A percentile compares a stretch with the other conserved stretches of the same genome.
Evolutionary conservation across 2,888 invertebrate species (phyloP).

Genomic region (Caenorhabditis sp.): DNA sequence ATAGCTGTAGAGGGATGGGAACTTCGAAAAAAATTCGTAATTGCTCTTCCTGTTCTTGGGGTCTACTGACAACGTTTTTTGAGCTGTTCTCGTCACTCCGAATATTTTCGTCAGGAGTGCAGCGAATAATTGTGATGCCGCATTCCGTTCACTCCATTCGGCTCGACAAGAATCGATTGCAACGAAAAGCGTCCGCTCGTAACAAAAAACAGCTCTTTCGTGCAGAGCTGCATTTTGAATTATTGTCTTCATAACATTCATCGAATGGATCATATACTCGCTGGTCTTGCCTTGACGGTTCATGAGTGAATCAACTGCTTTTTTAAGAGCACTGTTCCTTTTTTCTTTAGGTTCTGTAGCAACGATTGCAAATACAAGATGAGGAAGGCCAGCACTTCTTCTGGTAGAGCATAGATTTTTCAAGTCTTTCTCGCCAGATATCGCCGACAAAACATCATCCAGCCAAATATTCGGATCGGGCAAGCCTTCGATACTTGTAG

Average conservation of each 20-base stretch:
- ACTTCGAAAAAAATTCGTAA: constrained; percentile 72
- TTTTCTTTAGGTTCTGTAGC: constrained; percentile 63
- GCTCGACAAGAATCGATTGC: constrained; percentile 61
- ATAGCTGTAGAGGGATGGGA: constrained; percentile 34
- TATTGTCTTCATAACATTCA: constrained; percentile 89
- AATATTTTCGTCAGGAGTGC: constrained; percentile 62
- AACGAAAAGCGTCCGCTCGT: constrained; percentile 38
- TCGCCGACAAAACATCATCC: constrained; percentile 79
- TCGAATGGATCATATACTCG: constrained; percentile 83
- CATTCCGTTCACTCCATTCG: constrained; percentile 72
- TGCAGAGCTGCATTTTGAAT: constrained; percentile 87
- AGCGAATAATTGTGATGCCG: constrained; percentile 68
- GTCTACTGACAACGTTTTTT: constrained; percentile 58
- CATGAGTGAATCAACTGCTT: constrained; percentile 50
- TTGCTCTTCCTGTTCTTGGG: constrained; percentile 66
- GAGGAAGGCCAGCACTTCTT: constrained; percentile 94
- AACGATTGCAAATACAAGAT: constrained; percentile 86
- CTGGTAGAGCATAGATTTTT: constrained; percentile 86
- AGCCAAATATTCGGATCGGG: constrained; percentile 80
- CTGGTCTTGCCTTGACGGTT: constrained; percentile 54
- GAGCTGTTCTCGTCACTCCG: constrained; percentile 62
- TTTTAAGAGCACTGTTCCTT: constrained; percentile 13
- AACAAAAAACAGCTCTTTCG: constrained; percentile 81
- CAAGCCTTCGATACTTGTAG: constrained; percentile 55
- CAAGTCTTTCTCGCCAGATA: constrained; percentile 71